Conservation (phyloP, 2,113 vertebrate species). For the Procavia capensis region DNA sequence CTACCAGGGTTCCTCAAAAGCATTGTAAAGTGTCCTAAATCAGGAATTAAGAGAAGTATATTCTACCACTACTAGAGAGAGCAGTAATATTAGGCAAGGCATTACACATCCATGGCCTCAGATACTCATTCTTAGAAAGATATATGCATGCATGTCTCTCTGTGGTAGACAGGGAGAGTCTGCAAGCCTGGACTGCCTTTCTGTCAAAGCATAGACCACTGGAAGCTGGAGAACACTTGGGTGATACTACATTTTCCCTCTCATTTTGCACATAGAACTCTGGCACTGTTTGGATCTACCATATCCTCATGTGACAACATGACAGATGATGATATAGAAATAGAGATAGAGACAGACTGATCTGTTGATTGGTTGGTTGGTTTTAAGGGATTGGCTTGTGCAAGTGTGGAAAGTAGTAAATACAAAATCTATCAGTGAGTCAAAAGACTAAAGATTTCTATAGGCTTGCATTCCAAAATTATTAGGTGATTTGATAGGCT, state of each 20-base stretch:
- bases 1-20: too few relatives aligned
- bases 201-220: not conserved
- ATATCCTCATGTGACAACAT: not conserved
- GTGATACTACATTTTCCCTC: not conserved
- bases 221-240: not conserved
- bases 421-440: not conserved
- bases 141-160: not conserved
- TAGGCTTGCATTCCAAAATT: too few relatives aligned
- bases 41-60: not conserved
- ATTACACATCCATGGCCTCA: not conserved
- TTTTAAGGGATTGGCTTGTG: not conserved
- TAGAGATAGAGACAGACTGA: not conserved
- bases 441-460: not conserved
- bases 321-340: not conserved
- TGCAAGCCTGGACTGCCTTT: too few relatives aligned
- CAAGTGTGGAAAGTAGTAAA: not conserved
- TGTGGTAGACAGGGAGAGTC: not conserved
- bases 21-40: not conserved
- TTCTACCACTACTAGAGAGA: not conserved
- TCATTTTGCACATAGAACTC: too few relatives aligned
- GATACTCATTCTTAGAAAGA: not conserved
- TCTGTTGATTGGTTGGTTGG: not conserved
- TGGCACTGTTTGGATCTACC: not conserved
- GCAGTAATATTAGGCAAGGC: not conserved
- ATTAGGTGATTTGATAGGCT: not conserved